Percentiles rank a stretch among this genome's conserved stretches.
Conservation (phyloP, 2,797 vertebrate genomes). For the Antrozous pallidus region DNA sequence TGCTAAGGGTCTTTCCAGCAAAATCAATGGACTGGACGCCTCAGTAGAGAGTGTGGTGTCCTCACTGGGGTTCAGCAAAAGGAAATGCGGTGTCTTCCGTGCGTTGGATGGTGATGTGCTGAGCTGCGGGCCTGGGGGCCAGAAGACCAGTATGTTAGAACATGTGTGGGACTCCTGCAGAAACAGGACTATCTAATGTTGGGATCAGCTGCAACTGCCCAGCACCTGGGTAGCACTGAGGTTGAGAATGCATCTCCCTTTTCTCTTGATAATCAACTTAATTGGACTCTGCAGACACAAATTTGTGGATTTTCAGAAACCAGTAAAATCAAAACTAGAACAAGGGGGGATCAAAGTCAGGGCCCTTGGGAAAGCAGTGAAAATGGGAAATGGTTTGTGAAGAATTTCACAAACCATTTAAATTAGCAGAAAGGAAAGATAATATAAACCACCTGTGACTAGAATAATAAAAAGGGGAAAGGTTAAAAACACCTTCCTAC, state of each 20-base stretch:
- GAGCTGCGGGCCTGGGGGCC: not conserved
- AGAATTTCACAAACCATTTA: not conserved
- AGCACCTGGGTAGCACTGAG: fast-evolving
- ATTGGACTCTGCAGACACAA: not conserved
- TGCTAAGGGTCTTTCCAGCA: not conserved
- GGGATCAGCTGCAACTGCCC: not conserved
- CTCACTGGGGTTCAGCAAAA: not conserved
- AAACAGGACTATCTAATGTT: fast-evolving
- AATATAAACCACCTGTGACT: not conserved
- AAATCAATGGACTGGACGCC: fast-evolving
- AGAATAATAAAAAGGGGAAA: not conserved
- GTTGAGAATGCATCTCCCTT: fast-evolving
- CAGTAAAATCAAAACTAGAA: not conserved
- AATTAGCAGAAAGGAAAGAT: not conserved
- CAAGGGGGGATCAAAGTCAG: not conserved
- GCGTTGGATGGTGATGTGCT: not conserved
- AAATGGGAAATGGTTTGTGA: not conserved
- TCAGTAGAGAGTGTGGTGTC: not conserved
- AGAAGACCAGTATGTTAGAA: not conserved
- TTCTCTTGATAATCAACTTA: not conserved
- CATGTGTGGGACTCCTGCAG: fast-evolving
- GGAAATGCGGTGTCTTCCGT: not conserved
- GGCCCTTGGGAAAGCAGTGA: not conserved
- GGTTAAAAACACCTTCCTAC: not conserved
- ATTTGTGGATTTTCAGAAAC: not conserved